Evolutionary conservation across 1,140 invertebrate species (phyloP).

Genomic region (Megalopta genalis): DNA sequence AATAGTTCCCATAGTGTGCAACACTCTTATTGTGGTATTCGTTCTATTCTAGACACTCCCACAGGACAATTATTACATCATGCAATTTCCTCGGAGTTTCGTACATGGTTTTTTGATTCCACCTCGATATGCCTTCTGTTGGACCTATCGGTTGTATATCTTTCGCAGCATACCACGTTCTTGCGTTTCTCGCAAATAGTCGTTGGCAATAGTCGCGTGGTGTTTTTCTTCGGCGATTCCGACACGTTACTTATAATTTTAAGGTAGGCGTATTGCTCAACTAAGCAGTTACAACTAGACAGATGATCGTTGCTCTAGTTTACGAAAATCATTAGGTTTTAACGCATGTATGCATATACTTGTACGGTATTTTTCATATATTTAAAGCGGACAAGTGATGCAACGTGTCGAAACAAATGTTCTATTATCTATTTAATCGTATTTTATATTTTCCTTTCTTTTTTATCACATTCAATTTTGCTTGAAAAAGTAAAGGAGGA

Average conservation of each 20-base stretch:
- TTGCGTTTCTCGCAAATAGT: conserved; percentile 10
- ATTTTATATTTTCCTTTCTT: no score
- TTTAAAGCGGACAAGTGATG: no score
- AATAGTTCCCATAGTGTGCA: conserved; percentile 79
- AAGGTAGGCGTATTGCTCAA: conserved; percentile 6
- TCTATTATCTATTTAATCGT: no score
- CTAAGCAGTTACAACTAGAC: neutral
- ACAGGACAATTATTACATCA: conserved; percentile 79
- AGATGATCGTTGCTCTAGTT: no score
- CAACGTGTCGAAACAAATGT: no score
- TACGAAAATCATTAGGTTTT: no score
- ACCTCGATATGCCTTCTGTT: conserved; percentile 51
- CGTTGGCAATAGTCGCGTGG: neutral
- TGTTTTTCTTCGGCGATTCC: neutral
- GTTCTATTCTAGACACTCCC: conserved; percentile 74
- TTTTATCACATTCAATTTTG: no score
- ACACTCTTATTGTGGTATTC: conserved; percentile 73
- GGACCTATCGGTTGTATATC: conserved; percentile 54
- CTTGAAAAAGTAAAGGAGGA: no score
- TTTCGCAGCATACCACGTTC: conserved; percentile 13
- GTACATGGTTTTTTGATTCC: conserved; percentile 54
- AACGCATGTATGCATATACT: no score
- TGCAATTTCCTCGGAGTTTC: conserved; percentile 75
- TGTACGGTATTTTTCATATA: no score
- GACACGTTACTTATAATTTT: conserved; percentile 26